A percentile compares a stretch with the other conserved stretches of the same genome.
These are phyloP conservation scores for Eleginops maclovinus DNA, from an alignment of 2,113 vertebrate species.

Conservation along the genomic window DNA sequence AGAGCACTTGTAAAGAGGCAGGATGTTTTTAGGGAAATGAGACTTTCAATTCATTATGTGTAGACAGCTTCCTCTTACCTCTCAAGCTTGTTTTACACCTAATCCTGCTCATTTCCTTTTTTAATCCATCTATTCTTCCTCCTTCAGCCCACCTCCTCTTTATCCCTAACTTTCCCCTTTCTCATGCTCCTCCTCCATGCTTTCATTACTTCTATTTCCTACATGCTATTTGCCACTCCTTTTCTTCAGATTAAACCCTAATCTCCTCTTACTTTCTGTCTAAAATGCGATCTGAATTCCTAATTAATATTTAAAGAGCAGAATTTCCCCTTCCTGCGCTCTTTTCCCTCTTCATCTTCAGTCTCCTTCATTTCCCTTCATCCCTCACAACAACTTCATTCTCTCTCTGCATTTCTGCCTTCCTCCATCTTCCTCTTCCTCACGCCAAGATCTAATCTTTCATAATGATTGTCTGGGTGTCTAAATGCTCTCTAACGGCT, in stretches of 20 bases:
- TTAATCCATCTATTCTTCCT: conserved; percentile 57
- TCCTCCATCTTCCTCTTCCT: conserved; percentile 51
- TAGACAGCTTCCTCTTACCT: conserved; percentile 36
- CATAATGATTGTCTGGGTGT: conserved; percentile 72
- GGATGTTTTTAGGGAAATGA: conserved; percentile 44
- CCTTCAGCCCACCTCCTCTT: conserved; percentile 33
- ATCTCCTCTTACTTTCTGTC: conserved; percentile 69
- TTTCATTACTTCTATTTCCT: conserved; percentile 25
- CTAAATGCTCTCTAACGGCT: conserved; percentile 74
- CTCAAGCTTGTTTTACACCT: conserved; percentile 21
- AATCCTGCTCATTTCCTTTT: conserved; percentile 63
- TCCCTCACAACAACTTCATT: conserved; percentile 27
- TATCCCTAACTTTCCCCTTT: conserved; percentile 46
- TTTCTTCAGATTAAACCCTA: conserved; percentile 63
- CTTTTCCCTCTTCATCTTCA: conserved; percentile 9
- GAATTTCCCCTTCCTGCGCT: conserved; percentile 3
- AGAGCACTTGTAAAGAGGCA: conserved; percentile 30
- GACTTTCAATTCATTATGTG: conserved; percentile 46
- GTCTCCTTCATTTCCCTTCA: conserved; percentile 35
- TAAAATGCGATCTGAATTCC: conserved; percentile 72
- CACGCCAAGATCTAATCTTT: conserved; percentile 63
- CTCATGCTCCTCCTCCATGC: conserved; percentile 31
- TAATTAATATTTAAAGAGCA: conserved; percentile 76
- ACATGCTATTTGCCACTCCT: conserved; percentile 47
- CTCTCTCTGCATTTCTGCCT: conserved; percentile 25